Base-by-base conservation (phyloP, 1,140 invertebrate species). In the Leptinotarsa defecta region DNA sequence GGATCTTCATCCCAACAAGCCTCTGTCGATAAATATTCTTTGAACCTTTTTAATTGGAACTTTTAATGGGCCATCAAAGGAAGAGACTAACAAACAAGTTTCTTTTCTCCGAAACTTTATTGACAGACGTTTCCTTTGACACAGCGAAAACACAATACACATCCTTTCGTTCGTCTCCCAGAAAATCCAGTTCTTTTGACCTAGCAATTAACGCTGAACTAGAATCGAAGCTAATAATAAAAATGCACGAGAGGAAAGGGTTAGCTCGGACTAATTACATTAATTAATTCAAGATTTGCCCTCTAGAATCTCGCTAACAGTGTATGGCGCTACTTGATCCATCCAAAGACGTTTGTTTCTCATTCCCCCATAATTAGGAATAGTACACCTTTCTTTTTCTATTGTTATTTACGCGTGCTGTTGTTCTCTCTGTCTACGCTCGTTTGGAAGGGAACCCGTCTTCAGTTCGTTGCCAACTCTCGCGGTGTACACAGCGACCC, bases 301-400 rank as follows among this genome's bases (percentile, higher is more conserved):
- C 74, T 78, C 73, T 76, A 78, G 62, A 78, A 74, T 78, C 76
- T 79, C 78, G 72, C 73, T 77, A 77, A 75, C 78, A 77, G 76
- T 76, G 72, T 76, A 76, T 69, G 57, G 77, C 74, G 74, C 74
- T 78, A 78, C 74, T 76, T 78, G 74, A 76, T 77, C 72, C 78
- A 61, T 43, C 71, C 76, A 65, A 77, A 79, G 78, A 79, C 77
- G 76, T 71, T 79, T 77, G 78, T 79, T 79, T 79, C 78, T 77
- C 68, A 77, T 79, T 79, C 77, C 78, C 71, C 71, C 77, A 73
- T 79, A 79, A 79, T 79, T 79, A 79, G 72, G 74, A 73, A 65
- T 61, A 73, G 20, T 70, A 74, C 52, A 48, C 34, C 63, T 52
- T 49, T 77, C 73, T 75, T 68, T 69, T 27, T 79, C 69, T 74